phyloP scores from a whole-genome alignment of 2,888 invertebrate species.

The Apantesis nais region DNA sequence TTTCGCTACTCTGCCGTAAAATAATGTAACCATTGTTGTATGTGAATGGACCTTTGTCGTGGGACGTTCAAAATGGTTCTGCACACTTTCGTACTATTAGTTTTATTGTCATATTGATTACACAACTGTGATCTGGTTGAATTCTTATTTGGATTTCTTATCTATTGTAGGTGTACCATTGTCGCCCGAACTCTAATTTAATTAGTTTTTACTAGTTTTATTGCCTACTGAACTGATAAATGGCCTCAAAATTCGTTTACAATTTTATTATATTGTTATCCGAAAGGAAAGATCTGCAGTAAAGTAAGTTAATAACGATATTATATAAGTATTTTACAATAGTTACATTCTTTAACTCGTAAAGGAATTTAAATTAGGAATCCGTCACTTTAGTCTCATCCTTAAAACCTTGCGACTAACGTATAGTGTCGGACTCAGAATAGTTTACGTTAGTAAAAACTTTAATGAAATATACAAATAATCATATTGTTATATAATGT shows the following conservation, averaged over 20 bases:
- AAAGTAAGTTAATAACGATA: slow-evolving; percentile 1
- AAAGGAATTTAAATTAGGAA: background rate
- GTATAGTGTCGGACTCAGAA: too few relatives aligned
- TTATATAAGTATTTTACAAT: background rate
- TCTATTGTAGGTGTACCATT: slow-evolving; percentile 27
- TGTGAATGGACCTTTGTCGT: slow-evolving; percentile 76
- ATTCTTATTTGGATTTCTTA: slow-evolving; percentile 47
- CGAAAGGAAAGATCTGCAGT: background rate
- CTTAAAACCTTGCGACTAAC: background rate
- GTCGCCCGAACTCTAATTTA: slow-evolving; percentile 27
- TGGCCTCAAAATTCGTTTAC: background rate
- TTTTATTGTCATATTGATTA: slow-evolving; percentile 54
- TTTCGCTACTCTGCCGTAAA: slow-evolving; percentile 73
- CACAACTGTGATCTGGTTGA: slow-evolving; percentile 41
- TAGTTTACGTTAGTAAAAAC: too few relatives aligned
- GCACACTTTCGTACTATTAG: slow-evolving; percentile 64
- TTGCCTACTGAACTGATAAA: slow-evolving; percentile 9
- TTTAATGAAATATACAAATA: too few relatives aligned
- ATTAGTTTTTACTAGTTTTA: slow-evolving; percentile 17
- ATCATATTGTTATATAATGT: too few relatives aligned
- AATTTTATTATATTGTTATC: slow-evolving; percentile 7
- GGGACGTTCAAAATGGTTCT: slow-evolving; percentile 61
- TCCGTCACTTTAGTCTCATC: background rate
- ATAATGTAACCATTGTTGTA: slow-evolving; percentile 78
- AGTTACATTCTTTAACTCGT: background rate